phyloP scores from a whole-genome alignment of 2,113 vertebrate genomes.

The Agelaius tricolor region DNA sequence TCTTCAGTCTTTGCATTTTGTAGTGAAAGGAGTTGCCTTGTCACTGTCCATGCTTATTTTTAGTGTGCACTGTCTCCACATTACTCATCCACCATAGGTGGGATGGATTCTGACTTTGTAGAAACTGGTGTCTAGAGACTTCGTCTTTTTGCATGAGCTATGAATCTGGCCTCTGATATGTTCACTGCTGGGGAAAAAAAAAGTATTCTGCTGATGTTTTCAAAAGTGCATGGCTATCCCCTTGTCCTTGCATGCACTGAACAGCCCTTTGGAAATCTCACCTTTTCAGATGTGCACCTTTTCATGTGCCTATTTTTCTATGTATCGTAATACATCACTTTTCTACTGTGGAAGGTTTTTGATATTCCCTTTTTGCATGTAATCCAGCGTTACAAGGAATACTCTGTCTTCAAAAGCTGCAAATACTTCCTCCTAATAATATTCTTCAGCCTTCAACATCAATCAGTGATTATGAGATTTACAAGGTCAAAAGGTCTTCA shows the following conservation, averaged over 20 bases:
- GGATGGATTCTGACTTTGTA: neutral
- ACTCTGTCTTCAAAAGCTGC: neutral
- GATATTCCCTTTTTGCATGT: neutral
- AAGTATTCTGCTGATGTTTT: neutral
- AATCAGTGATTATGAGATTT: conserved; percentile 20
- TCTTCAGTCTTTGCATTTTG: conserved; percentile 12
- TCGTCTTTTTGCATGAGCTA: neutral
- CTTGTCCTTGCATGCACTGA: neutral
- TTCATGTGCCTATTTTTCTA: neutral
- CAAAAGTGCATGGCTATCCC: neutral
- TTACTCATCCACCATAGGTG: neutral
- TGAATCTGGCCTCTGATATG: neutral
- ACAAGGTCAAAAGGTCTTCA: neutral
- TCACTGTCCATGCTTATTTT: conserved; percentile 2
- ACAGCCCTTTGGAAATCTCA: neutral
- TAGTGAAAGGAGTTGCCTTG: neutral
- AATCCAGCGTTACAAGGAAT: neutral
- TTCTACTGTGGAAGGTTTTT: neutral
- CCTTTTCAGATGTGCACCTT: neutral
- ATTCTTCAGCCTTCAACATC: neutral
- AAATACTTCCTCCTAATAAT: neutral
- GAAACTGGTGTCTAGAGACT: neutral
- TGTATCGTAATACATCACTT: neutral
- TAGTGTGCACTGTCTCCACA: neutral
- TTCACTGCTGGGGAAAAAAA: neutral